These are phyloP conservation scores for Cepaea nemoralis DNA, from an alignment of 1,140 invertebrate genomes.

Conservation along the genomic window DNA sequence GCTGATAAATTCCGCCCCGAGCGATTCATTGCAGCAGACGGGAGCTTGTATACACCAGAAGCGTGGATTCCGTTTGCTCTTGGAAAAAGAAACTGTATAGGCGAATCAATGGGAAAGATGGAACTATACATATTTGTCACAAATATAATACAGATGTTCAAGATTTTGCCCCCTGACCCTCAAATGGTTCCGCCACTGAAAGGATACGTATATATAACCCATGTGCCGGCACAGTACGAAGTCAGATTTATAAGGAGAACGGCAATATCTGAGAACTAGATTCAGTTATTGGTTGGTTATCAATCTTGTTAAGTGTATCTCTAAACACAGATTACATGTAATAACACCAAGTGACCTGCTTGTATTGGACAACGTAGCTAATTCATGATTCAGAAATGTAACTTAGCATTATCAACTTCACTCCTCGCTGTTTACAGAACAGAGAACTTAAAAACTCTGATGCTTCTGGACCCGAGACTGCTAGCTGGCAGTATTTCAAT, in stretches of 20 bases:
- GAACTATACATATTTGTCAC: conserved; percentile 8
- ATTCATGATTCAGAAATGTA: no score
- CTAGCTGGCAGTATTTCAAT: no score
- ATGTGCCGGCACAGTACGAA: background rate
- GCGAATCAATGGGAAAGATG: conserved; percentile 11
- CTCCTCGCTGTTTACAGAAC: no score
- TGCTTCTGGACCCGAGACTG: no score
- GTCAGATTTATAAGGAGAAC: background rate
- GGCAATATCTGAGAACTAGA: no score
- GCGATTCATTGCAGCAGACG: conserved; percentile 70
- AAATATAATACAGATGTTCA: background rate
- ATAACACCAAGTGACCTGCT: no score
- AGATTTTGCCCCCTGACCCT: background rate
- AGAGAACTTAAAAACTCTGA: no score
- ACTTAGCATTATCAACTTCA: no score
- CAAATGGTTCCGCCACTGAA: background rate
- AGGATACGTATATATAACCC: background rate
- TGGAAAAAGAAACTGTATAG: conserved; percentile 9
- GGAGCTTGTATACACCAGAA: conserved; percentile 20
- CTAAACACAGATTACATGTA: no score
- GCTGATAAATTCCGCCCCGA: conserved; percentile 80
- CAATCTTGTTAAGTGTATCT: no score
- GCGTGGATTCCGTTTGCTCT: conserved; percentile 41
- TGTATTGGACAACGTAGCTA: no score
- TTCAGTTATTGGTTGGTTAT: no score